These are phyloP conservation scores for Phyllostomus discolor DNA, from an alignment of 2,113 vertebrate species.

Conservation along the genomic window DNA sequence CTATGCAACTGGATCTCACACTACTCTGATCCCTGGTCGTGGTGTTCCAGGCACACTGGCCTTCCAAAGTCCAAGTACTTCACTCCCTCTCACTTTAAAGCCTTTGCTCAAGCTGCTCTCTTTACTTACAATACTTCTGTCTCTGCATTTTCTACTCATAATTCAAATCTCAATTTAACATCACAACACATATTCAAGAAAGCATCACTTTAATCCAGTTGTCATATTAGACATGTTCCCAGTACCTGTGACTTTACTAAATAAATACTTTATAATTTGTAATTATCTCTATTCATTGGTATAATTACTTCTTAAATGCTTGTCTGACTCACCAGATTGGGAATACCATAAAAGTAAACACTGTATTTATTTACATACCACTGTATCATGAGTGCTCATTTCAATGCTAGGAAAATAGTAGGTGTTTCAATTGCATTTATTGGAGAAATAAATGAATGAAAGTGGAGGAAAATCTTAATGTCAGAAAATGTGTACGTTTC, in stretches of 20 bases:
- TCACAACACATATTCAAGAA: neutral
- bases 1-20: neutral
- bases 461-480: neutral
- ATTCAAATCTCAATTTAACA: neutral
- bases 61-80: neutral
- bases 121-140: neutral
- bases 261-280: neutral
- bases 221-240: neutral
- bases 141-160: neutral
- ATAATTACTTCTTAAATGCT: neutral
- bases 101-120: neutral
- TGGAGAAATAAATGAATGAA: neutral
- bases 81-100: neutral
- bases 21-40: too few relatives aligned
- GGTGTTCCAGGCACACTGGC: neutral
- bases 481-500: neutral
- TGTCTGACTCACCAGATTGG: neutral
- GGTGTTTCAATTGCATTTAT: neutral
- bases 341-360: neutral
- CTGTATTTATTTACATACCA: neutral
- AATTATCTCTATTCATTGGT: neutral
- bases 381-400: neutral
- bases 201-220: neutral
- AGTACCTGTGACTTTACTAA: neutral
- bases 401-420: neutral